A percentile compares a stretch with the other conserved stretches of the same genome.
These are phyloP conservation scores for Shargacucullia verbasci DNA, from an alignment of 2,888 invertebrate species.

Conservation along the genomic window DNA sequence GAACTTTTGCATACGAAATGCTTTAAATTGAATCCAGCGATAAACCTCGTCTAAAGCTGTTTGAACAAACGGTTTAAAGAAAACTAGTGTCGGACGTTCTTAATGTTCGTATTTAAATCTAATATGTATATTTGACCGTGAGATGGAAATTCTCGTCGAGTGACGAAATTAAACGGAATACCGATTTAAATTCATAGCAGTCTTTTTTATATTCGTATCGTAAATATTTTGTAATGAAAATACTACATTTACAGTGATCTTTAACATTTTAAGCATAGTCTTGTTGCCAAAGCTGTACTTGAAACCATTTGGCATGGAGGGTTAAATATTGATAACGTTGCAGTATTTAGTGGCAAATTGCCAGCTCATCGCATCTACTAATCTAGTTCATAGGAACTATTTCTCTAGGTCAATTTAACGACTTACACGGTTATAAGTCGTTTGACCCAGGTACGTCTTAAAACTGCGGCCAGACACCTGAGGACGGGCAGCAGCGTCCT, in stretches of 20 bases:
- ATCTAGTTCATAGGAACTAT: constrained; percentile 40
- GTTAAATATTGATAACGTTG: constrained; percentile 43
- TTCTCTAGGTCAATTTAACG: constrained; percentile 28
- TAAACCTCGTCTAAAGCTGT: constrained; percentile 35
- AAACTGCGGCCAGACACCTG: too few relatives aligned
- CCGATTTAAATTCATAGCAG: background rate
- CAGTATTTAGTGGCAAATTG: constrained; percentile 38
- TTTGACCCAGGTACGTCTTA: too few relatives aligned
- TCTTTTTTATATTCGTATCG: background rate
- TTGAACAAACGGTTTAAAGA: constrained; percentile 23
- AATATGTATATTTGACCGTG: constrained; percentile 4
- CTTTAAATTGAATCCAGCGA: constrained; percentile 33
- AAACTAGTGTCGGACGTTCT: constrained; percentile 18
- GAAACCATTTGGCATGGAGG: constrained; percentile 43
- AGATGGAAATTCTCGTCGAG: background rate
- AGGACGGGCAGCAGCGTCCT: too few relatives aligned
- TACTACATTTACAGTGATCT: too few relatives aligned
- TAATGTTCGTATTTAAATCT: constrained; percentile 11
- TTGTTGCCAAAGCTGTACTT: constrained; percentile 32
- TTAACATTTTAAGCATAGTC: constrained; percentile 5
- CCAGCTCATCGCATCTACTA: constrained; percentile 33
- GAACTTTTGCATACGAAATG: constrained; percentile 22
- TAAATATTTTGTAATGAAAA: too few relatives aligned
- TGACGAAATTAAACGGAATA: background rate
- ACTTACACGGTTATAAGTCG: too few relatives aligned